Evolutionary conservation across 2,113 vertebrate genomes (phyloP), one percentile per base, ranked within the genome.

Genomic region (Trogon melanurus): DNA sequence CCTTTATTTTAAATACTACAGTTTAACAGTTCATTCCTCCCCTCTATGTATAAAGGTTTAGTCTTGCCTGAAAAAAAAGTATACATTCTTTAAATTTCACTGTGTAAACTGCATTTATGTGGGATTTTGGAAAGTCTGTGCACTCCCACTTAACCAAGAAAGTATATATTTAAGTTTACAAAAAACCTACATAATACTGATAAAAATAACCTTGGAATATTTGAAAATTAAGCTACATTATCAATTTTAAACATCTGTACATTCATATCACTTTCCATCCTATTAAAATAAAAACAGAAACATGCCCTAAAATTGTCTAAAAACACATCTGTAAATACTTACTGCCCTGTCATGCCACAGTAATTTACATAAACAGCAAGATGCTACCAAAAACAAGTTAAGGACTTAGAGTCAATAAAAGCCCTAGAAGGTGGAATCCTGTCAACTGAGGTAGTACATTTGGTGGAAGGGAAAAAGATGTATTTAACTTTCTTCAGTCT

Each of bases 361-460:
- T 62, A 95, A 91, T 94, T 94, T 81, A 95, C 87, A 93, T 41
- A 34, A 72, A 91, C 71, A 95, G 95, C 97, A 96, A 95, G 93
- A 96, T 76, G 96, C 97, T 96, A 97, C 95, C 56, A 41, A 96
- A 97, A 94, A 78, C 96, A 97, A 91, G 93, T 84, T 97, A 97
- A 90, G 98, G 97, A 97, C 97, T 71, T 94, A 5, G 83, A 96
- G 94, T 93, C 81, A 93, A 96, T 97, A 95, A 92, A 96, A 96
- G 93, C 96, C 96, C 92, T 96, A 93, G 93, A 92, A 96, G 96
- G 81, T 97, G 93, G 96, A 97, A 98, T 98, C 97, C 95, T 97
- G 91, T 97, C 95, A 98, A 97, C 95, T 98, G 98, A 98, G 98
- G 98, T 98, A 98, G 98, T 97, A 98, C 66, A 95, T 93, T 96